Percentiles rank a stretch among this genome's conserved stretches.
These are phyloP conservation scores for Poeciliopsis prolifica DNA, from an alignment of 2,113 vertebrate genomes.

Conservation along the genomic window DNA sequence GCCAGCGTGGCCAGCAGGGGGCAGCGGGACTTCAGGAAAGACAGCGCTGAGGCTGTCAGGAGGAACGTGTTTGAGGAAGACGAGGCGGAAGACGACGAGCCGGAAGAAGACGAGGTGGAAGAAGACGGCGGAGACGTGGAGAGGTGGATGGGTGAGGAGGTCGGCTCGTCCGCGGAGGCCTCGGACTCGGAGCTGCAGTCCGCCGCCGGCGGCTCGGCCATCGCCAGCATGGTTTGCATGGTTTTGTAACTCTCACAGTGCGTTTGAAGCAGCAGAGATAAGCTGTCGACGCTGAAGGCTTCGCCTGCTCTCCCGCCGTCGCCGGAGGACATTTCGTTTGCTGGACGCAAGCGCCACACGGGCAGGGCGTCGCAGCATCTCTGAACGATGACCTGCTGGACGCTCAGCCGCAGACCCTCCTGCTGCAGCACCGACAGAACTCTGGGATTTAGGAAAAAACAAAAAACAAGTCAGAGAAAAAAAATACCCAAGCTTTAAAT, in stretches of 20 bases:
- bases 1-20: slow-evolving; percentile 84
- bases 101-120: neutral
- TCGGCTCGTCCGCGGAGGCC: slow-evolving; percentile 62
- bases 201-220: slow-evolving; percentile 45
- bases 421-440: slow-evolving; percentile 84
- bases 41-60: slow-evolving; percentile 87
- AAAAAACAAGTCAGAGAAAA: neutral
- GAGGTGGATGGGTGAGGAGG: slow-evolving; percentile 44
- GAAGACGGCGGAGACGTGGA: slow-evolving; percentile 24
- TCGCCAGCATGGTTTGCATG: slow-evolving; percentile 56
- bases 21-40: slow-evolving; percentile 89
- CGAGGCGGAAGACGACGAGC: neutral
- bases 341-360: slow-evolving; percentile 73
- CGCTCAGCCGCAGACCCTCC: slow-evolving; percentile 85
- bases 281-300: slow-evolving; percentile 68
- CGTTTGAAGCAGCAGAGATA: slow-evolving; percentile 78
- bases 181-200: slow-evolving; percentile 70
- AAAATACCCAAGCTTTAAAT: neutral
- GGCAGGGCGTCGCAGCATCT: slow-evolving; percentile 89
- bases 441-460: slow-evolving; percentile 62
- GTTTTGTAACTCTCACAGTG: slow-evolving; percentile 73
- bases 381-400: slow-evolving; percentile 89
- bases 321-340: slow-evolving; percentile 23
- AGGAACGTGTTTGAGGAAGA: slow-evolving; percentile 67
- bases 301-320: slow-evolving; percentile 16